Conservation (phyloP, 2,888 invertebrate genomes). For the Anthophora plumipes region DNA sequence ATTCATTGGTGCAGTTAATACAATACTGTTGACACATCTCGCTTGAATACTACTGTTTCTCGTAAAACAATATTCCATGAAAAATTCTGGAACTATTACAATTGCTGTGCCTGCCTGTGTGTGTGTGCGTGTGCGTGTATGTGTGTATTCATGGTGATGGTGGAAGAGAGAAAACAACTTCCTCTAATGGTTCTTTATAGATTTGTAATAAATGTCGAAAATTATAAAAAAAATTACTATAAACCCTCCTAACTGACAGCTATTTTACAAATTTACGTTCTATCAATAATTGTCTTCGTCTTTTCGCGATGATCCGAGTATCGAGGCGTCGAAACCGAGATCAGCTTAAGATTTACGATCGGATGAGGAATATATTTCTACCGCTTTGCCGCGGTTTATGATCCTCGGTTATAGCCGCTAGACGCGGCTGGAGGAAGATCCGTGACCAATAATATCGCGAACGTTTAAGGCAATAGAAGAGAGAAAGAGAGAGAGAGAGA, state of each 20-base stretch:
- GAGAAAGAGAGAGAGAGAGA: neutral
- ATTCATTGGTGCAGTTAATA: no score
- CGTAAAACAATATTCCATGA: no score
- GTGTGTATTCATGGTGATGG: no score
- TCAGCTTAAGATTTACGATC: conserved; percentile 16
- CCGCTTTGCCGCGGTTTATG: conserved; percentile 35
- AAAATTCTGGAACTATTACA: no score
- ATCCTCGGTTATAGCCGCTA: conserved; percentile 15
- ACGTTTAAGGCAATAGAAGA: neutral
- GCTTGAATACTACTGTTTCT: no score
- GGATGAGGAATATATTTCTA: conserved; percentile 15
- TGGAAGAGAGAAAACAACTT: no score
- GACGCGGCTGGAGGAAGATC: conserved; percentile 8
- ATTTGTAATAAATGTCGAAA: no score
- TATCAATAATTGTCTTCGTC: neutral
- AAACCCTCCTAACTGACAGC: neutral
- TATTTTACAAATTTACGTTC: neutral
- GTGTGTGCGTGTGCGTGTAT: no score
- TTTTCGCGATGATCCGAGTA: conserved; percentile 16
- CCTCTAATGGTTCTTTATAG: no score
- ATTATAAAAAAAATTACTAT: no score
- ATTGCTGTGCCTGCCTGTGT: no score
- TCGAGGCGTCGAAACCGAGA: conserved; percentile 6
- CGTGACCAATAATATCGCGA: conserved; percentile 25
- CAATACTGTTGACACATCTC: no score